Evolutionary conservation across 1,140 invertebrate species (phyloP), one percentile per base, ranked within the genome.

Genomic region (Drosophila elegans): DNA sequence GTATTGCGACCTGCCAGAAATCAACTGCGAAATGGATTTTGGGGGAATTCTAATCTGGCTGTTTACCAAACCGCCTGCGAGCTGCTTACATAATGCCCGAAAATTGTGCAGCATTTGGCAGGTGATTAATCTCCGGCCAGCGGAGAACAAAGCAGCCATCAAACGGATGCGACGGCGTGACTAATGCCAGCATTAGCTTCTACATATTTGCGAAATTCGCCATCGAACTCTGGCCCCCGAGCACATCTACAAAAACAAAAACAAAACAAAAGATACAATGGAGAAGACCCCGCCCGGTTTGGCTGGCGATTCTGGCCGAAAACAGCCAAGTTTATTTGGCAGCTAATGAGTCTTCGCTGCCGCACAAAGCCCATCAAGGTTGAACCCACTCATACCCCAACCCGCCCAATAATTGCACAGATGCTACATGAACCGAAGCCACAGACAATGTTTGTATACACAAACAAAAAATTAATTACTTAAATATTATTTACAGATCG

Each of bases 151-250:
- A 57, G 48, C 29, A 53, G 44, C 53, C 51, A 66, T 66, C 64
- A 46, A 61, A 59, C 63, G 61, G 59, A 66, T 73, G 67, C 78
- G 45, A 27, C 46, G 60, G 45, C 81, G 74, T 88, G 83, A 86
- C 83, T 86, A 86, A 86, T 88, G 84, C 69, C 74, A 81, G 77
- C 76, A 81, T 82, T 86, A 78, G 74, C 61, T 68, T 71, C 84
- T 69, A 80, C 56, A 62, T 60, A 68, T 80, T 80, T 69, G 78
- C 71, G 79, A 86, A 76, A 82, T 64, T 80, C 78, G 61, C 63
- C 78, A 83, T 77, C 75, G 60, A 78, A 74, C 82, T 83, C 55
- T 75, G 60, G 66, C 72, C 53, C 67, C 66, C 41, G 12, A 51
- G 27, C 54, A 25, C 16, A 25, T 21, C 16, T 16, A 32, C 11